Conservation (phyloP, 2,888 invertebrate genomes). For the Maniola hyperantus region DNA sequence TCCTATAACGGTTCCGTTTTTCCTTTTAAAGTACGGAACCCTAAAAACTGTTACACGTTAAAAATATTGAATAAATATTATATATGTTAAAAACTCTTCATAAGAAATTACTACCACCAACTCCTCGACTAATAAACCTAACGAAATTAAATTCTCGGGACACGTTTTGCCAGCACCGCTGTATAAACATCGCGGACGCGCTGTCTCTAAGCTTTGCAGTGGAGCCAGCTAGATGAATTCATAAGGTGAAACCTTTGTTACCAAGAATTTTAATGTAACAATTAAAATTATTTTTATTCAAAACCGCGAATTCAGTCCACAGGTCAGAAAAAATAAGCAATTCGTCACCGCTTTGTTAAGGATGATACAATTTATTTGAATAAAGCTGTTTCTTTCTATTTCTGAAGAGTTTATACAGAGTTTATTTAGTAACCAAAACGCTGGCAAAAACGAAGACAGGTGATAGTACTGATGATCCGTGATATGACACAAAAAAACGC, state of each 20-base stretch:
- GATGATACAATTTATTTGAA: too few species aligned
- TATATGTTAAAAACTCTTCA: too few species aligned
- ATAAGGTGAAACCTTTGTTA: conserved; percentile 20
- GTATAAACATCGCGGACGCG: conserved; percentile 41
- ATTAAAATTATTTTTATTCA: background rate
- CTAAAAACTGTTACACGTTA: too few species aligned
- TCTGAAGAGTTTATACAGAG: too few species aligned
- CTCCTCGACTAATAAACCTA: conserved; percentile 21
- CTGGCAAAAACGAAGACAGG: too few species aligned
- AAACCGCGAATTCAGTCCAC: background rate
- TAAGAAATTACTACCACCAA: background rate
- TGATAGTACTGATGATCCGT: too few species aligned
- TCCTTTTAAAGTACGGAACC: too few species aligned
- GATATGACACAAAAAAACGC: too few species aligned
- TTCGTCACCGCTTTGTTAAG: background rate
- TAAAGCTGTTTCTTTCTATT: too few species aligned
- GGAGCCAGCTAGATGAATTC: conserved; percentile 18
- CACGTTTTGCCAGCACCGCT: conserved; percentile 43
- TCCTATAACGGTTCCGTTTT: too few species aligned
- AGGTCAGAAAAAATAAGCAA: background rate
- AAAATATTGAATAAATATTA: too few species aligned
- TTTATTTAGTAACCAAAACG: too few species aligned
- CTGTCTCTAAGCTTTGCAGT: conserved; percentile 22
- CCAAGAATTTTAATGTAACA: conserved; percentile 11
- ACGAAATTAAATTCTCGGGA: conserved; percentile 45